These are phyloP conservation scores for Himalopsyche tibetana DNA, from an alignment of 2,888 invertebrate species.

Conservation along the genomic window DNA sequence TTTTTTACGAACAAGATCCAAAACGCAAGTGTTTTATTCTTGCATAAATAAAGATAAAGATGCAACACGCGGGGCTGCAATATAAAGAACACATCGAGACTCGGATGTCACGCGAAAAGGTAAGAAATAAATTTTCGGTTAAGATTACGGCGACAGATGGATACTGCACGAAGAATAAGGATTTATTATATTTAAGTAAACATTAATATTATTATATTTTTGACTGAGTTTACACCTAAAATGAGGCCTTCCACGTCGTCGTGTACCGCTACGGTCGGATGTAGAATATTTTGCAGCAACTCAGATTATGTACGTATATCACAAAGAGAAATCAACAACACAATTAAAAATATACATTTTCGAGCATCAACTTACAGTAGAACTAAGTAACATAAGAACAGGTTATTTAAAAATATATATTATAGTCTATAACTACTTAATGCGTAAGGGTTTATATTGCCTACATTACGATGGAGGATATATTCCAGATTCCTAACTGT, in stretches of 20 bases:
- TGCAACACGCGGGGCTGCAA: not conserved
- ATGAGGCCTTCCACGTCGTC: constrained; percentile 52
- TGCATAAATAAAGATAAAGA: not conserved
- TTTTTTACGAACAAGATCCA: constrained; percentile 16
- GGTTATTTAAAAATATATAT: constrained; percentile 49
- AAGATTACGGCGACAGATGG: not conserved
- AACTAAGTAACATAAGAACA: constrained; percentile 48
- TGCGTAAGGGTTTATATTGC: constrained; percentile 56
- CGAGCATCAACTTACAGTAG: constrained; percentile 41
- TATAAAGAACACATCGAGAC: no score
- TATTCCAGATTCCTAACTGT: constrained; percentile 25
- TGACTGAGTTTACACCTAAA: constrained; percentile 58
- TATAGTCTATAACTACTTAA: constrained; percentile 55
- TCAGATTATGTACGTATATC: constrained; percentile 44
- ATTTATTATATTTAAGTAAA: constrained; percentile 48
- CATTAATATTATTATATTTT: constrained; percentile 54
- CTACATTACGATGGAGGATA: constrained; percentile 45
- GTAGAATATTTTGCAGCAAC: constrained; percentile 40
- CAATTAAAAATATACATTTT: constrained; percentile 35
- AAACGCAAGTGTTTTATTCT: not conserved
- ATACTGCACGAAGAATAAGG: not conserved
- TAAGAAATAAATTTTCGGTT: not conserved
- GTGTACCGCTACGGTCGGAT: not conserved
- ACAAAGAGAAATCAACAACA: constrained; percentile 33
- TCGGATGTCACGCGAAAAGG: no score